phyloP scores from a whole-genome alignment of 2,113 vertebrate genomes.

The Lampris megalopsis region DNA sequence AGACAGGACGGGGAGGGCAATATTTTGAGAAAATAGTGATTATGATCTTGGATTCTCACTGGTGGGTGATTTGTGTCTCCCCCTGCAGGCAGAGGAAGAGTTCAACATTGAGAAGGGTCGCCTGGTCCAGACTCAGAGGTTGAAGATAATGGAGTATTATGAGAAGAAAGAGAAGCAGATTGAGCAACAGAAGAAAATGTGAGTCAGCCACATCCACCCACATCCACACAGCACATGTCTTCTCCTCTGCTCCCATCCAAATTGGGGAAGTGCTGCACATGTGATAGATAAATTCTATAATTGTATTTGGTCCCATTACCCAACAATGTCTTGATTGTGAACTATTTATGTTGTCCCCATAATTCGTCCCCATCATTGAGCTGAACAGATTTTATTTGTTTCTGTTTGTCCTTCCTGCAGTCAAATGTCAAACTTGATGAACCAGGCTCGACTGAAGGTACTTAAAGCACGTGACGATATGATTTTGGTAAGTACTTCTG shows the following conservation, averaged over 20 bases:
- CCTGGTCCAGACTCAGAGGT: constrained; percentile 95
- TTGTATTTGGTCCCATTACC: constrained; percentile 24
- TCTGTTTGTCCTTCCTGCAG: constrained; percentile 78
- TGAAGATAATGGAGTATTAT: constrained; percentile 99
- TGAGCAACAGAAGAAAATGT: constrained; percentile 99
- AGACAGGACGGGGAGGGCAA: too few species aligned
- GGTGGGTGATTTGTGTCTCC: constrained; percentile 35
- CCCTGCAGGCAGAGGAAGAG: constrained; percentile 94
- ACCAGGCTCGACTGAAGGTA: constrained; percentile 96
- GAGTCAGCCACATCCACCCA: constrained; percentile 66
- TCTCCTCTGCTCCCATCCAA: constrained; percentile 17
- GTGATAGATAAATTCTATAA: constrained; percentile 29
- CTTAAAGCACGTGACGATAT: constrained; percentile 97
- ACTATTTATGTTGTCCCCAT: neutral
- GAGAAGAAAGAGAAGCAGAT: constrained; percentile 99
- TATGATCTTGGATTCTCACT: neutral
- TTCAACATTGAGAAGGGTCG: constrained; percentile 99
- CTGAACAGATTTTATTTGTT: constrained; percentile 12
- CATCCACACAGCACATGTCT: constrained; percentile 22
- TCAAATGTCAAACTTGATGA: constrained; percentile 99
- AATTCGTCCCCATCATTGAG: neutral
- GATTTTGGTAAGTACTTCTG: constrained; percentile 86
- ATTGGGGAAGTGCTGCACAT: constrained; percentile 32
- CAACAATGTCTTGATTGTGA: constrained; percentile 32
- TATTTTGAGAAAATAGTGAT: too few species aligned